Conservation (phyloP, 2,888 invertebrate genomes). For the Dynastes grantii region DNA sequence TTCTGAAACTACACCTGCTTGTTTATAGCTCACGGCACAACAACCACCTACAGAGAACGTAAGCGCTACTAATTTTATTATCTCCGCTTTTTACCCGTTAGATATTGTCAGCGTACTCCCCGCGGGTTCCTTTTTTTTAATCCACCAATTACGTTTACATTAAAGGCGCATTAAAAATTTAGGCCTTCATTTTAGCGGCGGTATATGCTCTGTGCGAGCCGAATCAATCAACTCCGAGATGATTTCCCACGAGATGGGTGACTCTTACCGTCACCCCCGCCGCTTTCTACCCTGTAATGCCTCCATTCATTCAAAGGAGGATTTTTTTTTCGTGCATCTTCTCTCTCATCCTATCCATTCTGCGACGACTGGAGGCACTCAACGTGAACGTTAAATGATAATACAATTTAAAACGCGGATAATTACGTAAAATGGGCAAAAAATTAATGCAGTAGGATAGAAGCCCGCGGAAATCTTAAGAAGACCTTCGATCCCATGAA, state of each 20-base stretch:
- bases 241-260: slow-evolving; percentile 41
- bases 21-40: not conserved
- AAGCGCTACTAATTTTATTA: slow-evolving; percentile 15
- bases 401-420: slow-evolving; percentile 30
- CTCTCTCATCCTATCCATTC: not conserved
- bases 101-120: no score
- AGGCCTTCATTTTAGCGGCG: slow-evolving; percentile 17
- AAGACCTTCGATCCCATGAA: not conserved
- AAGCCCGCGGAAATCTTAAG: not conserved
- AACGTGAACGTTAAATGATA: slow-evolving; percentile 29
- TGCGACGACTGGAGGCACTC: slow-evolving; percentile 24
- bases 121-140: not conserved
- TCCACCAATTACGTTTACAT: slow-evolving; percentile 30
- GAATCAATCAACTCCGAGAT: slow-evolving; percentile 42
- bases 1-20: no score
- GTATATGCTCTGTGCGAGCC: slow-evolving; percentile 25
- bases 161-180: slow-evolving; percentile 41
- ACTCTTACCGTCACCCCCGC: not conserved
- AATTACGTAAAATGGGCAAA: slow-evolving; percentile 29
- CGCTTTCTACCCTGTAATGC: not conserved
- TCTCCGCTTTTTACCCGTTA: not conserved
- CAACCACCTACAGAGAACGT: not conserved
- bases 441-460: not conserved
- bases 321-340: slow-evolving; percentile 23
- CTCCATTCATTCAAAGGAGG: not conserved